These are phyloP conservation scores for Tetranychus cinnabarinus DNA, from an alignment of 1,140 invertebrate species.

Conservation along the genomic window DNA sequence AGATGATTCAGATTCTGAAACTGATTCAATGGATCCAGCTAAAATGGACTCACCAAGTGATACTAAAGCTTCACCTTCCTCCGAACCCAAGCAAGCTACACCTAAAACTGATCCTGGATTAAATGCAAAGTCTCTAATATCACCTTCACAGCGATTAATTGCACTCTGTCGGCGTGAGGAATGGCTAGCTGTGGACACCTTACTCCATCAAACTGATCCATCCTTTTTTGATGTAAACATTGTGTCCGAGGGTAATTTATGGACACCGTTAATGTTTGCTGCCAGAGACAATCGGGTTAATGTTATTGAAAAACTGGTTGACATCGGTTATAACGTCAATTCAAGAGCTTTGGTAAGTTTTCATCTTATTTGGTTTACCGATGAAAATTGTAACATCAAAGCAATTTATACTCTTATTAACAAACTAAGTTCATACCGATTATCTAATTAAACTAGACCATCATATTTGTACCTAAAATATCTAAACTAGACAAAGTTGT, in stretches of 20 bases:
- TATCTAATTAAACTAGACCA: no score
- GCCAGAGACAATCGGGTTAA: conserved; percentile 76
- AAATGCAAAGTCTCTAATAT: background rate
- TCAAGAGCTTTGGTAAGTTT: conserved; percentile 30
- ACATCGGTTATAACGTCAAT: conserved; percentile 65
- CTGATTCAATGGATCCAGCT: no score
- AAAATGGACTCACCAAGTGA: no score
- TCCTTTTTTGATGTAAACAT: background rate
- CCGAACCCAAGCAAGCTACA: no score
- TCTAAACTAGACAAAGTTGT: no score
- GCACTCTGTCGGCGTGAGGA: conserved; percentile 13
- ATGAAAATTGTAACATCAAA: no score
- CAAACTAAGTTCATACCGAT: no score
- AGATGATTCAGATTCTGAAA: no score
- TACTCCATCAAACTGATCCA: conserved; percentile 13
- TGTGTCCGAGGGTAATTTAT: conserved; percentile 42
- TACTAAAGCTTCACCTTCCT: no score
- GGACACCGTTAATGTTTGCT: conserved; percentile 80
- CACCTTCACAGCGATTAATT: conserved; percentile 7
- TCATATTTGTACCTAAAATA: no score
- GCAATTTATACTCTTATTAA: no score
- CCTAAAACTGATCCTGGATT: no score
- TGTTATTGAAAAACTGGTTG: conserved; percentile 64
- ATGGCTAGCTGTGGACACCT: conserved; percentile 14
- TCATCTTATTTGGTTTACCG: background rate